Evolutionary conservation across 1,140 invertebrate genomes (phyloP).

Genomic region (Trichonephila inaurata): DNA sequence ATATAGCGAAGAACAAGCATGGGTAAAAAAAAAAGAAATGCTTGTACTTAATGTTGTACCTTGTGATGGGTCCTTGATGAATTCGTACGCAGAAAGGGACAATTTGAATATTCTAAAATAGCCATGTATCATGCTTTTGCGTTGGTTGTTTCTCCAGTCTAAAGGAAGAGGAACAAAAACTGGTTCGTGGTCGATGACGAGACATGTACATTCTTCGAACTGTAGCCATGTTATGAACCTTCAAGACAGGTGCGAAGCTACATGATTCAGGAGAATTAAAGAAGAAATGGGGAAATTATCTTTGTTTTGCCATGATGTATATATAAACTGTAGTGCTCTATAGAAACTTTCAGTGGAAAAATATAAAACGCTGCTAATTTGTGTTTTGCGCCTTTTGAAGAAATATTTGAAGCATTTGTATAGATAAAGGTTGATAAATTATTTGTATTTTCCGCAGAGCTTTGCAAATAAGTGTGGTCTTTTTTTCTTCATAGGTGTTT

Average conservation of each 20-base stretch:
- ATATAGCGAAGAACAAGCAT: background rate
- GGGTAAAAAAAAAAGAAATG: background rate
- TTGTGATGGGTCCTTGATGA: background rate
- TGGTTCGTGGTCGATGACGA: no score
- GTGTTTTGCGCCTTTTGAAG: background rate
- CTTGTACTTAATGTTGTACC: background rate
- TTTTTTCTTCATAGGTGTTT: background rate
- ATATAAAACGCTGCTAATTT: background rate
- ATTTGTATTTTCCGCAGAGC: conserved; percentile 41
- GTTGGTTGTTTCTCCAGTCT: no score
- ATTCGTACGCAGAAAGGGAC: no score
- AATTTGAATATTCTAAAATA: no score
- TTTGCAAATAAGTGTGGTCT: conserved; percentile 28
- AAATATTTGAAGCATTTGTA: background rate
- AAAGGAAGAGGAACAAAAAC: no score
- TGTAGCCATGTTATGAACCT: no score
- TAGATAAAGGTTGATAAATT: conserved; percentile 29
- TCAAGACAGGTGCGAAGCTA: no score
- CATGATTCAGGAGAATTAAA: no score
- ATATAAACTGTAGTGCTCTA: background rate
- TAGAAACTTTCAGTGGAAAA: background rate
- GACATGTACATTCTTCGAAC: no score
- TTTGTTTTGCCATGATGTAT: background rate
- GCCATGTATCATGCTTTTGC: no score
- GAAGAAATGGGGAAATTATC: background rate